A percentile compares a stretch with the other conserved stretches of the same genome.
phyloP scores from a whole-genome alignment of 2,113 vertebrate genomes.

The Maccullochella peelii region DNA sequence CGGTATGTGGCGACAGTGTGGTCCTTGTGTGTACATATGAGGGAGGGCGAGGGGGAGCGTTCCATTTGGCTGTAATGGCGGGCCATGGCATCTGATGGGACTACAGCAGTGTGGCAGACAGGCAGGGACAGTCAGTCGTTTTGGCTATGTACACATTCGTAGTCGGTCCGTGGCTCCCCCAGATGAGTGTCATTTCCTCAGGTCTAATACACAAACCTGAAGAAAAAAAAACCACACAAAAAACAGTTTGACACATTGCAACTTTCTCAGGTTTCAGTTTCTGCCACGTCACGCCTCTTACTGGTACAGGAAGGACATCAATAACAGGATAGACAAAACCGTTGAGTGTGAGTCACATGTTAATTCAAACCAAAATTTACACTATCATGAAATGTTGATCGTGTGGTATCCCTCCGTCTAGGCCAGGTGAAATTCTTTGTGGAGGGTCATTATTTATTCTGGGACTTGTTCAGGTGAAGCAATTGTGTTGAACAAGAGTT shows the following conservation, averaged over 20 bases:
- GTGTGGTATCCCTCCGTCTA: neutral
- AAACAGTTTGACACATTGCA: rapidly evolving
- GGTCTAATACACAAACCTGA: conserved; percentile 98
- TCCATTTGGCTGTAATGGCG: conserved; percentile 88
- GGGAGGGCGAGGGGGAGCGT: conserved; percentile 42
- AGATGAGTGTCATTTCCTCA: conserved; percentile 96
- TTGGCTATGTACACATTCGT: conserved; percentile 99
- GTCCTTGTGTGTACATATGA: conserved; percentile 48
- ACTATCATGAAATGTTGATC: neutral
- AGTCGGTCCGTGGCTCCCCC: conserved; percentile 98
- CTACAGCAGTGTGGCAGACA: conserved; percentile 95
- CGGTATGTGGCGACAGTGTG: conserved; percentile 37
- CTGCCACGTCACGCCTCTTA: neutral
- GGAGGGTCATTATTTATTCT: no score
- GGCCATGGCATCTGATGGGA: conserved; percentile 91
- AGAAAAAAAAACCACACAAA: neutral
- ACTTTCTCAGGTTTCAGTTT: neutral
- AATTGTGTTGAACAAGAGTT: no score
- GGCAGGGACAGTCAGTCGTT: conserved; percentile 96
- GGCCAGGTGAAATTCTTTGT: neutral
- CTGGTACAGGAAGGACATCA: neutral
- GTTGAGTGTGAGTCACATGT: neutral
- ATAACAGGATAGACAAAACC: no score
- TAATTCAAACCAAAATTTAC: neutral
- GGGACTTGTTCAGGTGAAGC: no score